Evolutionary conservation across 2,888 invertebrate genomes (phyloP).

Genomic region (Pristionchus exspectatus): DNA sequence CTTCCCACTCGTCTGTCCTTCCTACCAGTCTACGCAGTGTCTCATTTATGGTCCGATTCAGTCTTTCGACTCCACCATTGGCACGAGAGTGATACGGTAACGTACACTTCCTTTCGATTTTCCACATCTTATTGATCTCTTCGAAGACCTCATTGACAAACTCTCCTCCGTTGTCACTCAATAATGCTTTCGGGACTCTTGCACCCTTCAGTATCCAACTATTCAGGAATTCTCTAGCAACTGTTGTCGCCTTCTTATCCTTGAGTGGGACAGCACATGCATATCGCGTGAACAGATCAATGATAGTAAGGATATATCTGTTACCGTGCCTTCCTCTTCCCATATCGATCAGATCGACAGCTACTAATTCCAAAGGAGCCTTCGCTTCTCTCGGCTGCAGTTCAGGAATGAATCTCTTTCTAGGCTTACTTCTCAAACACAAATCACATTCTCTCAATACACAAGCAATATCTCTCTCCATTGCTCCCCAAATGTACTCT

Average conservation of each 20-base stretch:
- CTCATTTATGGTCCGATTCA: conserved; percentile 31
- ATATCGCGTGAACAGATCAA: background rate
- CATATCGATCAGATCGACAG: background rate
- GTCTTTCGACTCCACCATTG: conserved; percentile 55
- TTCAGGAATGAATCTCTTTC: background rate
- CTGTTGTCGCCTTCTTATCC: background rate
- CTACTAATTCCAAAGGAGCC: background rate
- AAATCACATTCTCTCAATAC: background rate
- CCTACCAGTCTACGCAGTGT: background rate
- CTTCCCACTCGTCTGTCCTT: background rate
- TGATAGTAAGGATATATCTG: conserved; percentile 1
- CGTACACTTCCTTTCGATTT: background rate
- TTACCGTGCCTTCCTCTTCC: background rate
- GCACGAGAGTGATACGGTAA: conserved; percentile 54
- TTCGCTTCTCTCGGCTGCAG: background rate
- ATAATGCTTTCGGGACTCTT: background rate
- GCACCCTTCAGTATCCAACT: background rate
- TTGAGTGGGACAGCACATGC: background rate
- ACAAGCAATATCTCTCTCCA: background rate
- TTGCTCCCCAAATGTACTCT: background rate
- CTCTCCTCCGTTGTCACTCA: background rate
- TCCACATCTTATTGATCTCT: conserved; percentile 9
- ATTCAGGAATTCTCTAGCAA: background rate
- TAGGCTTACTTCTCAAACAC: background rate
- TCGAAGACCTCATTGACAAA: conserved; percentile 1